Conservation (phyloP, 1,140 invertebrate species). For the Andricus grossulariae region DNA sequence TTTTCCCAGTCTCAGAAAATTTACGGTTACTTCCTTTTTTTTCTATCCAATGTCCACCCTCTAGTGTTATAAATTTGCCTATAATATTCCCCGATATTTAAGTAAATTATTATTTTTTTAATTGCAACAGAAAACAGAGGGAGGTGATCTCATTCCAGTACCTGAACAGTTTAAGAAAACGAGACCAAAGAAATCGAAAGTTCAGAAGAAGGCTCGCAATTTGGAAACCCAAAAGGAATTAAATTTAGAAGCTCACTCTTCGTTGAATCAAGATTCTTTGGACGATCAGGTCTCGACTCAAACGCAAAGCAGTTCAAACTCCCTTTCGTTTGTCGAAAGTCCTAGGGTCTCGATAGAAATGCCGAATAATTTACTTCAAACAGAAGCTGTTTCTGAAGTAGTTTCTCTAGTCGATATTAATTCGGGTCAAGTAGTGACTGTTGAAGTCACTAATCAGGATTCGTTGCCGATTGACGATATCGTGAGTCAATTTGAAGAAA, state of each 20-base stretch:
- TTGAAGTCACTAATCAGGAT: constrained; percentile 60
- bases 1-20: too few species aligned
- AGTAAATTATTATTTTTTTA: constrained; percentile 32
- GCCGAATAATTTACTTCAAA: constrained; percentile 36
- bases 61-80: too few species aligned
- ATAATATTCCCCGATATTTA: neutral
- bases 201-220: constrained; percentile 26
- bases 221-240: constrained; percentile 3
- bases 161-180: constrained; percentile 56
- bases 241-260: constrained; percentile 3
- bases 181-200: constrained; percentile 39
- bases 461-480: constrained; percentile 55
- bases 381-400: constrained; percentile 52
- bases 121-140: constrained; percentile 65
- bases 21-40: too few species aligned
- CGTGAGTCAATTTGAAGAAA: constrained; percentile 62
- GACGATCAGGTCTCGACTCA: neutral
- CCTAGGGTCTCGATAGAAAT: constrained; percentile 38
- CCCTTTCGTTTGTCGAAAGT: constrained; percentile 33
- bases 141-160: constrained; percentile 61
- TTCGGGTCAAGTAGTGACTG: constrained; percentile 61
- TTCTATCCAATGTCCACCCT: too few species aligned
- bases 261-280: constrained; percentile 20
- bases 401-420: constrained; percentile 62
- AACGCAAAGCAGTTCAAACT: constrained; percentile 31